These are phyloP conservation scores for Pleuronectes platessa DNA, from an alignment of 2,113 vertebrate genomes.

Conservation along the genomic window DNA sequence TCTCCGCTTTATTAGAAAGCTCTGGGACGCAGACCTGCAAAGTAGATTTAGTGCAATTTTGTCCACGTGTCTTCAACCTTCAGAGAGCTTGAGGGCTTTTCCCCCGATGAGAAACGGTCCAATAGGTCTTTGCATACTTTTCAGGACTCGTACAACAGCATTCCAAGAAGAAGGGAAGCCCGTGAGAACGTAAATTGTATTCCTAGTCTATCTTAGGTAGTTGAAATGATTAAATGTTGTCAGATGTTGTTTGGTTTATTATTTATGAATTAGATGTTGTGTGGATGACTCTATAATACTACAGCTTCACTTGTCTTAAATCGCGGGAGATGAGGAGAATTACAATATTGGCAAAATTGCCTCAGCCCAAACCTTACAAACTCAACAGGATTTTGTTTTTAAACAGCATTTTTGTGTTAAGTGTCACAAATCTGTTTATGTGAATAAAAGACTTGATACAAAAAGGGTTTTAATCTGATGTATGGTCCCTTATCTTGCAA, in stretches of 20 bases:
- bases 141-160: conserved; percentile 22
- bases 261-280: conserved; percentile 25
- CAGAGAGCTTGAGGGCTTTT: conserved; percentile 26
- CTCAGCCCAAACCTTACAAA: no score
- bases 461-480: neutral
- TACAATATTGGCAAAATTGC: no score
- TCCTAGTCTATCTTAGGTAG: neutral
- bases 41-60: conserved; percentile 26
- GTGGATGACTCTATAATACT: neutral
- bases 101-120: neutral
- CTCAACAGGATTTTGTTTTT: no score
- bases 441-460: neutral
- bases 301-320: no score
- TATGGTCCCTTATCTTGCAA: neutral
- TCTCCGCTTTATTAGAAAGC: neutral
- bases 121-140: conserved; percentile 8
- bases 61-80: conserved; percentile 8
- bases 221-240: neutral
- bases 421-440: neutral
- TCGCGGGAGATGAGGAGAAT: no score
- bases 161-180: conserved; percentile 22
- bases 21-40: conserved; percentile 10
- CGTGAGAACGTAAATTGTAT: neutral
- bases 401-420: no score
- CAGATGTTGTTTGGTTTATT: neutral